Percentiles rank a stretch among this genome's conserved stretches.
Conservation (phyloP, 2,113 vertebrate genomes). For the Nycticryphes semicollaris region DNA sequence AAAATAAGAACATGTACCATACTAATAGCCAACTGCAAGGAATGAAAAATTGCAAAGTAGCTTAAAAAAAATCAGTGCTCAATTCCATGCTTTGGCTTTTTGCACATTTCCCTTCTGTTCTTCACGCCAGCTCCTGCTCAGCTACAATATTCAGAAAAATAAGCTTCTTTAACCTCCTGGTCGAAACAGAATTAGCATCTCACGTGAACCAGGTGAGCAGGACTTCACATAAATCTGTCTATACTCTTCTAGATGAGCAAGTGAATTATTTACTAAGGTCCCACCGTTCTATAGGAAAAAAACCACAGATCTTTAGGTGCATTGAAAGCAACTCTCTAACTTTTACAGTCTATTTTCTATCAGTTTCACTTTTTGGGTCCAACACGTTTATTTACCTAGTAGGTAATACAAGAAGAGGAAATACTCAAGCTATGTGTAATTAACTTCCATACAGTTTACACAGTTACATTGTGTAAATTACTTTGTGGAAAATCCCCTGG, state of each 20-base stretch:
- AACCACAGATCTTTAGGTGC: neutral
- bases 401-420: constrained; percentile 12
- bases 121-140: neutral
- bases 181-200: neutral
- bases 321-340: neutral
- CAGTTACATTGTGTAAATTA: neutral
- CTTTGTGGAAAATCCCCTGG: neutral
- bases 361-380: neutral
- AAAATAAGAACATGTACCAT: neutral
- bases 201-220: neutral
- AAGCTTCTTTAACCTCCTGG: neutral
- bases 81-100: neutral
- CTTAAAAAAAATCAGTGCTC: neutral
- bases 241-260: neutral
- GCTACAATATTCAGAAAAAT: neutral
- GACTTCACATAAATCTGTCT: neutral
- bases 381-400: neutral
- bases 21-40: neutral
- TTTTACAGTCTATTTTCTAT: neutral
- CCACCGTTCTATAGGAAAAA: neutral
- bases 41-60: neutral
- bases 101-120: neutral
- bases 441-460: neutral
- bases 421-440: neutral
- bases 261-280: neutral